phyloP scores from a whole-genome alignment of 2,888 invertebrate genomes.

The Gastrophysa polygoni region DNA sequence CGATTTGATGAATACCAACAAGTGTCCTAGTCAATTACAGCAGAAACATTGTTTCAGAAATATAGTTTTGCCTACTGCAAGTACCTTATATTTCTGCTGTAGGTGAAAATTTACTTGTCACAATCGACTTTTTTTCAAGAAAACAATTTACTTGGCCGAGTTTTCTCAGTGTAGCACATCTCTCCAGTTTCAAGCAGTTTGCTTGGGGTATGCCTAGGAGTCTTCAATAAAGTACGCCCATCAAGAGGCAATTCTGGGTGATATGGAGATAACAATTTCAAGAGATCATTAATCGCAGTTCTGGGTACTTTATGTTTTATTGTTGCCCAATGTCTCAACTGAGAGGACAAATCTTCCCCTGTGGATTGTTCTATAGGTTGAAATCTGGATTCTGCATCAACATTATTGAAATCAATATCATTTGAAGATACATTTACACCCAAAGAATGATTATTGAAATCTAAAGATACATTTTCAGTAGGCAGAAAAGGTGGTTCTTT shows the following conservation, averaged over 20 bases:
- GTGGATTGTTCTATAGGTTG: not conserved
- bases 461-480: not conserved
- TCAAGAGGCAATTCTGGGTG: conserved; percentile 1
- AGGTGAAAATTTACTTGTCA: no score
- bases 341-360: not conserved
- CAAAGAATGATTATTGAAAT: not conserved
- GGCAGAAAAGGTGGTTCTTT: not conserved
- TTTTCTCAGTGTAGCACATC: no score
- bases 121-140: no score
- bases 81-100: no score
- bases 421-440: not conserved
- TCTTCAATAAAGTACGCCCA: not conserved
- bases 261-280: conserved; percentile 3
- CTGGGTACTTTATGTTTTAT: not conserved
- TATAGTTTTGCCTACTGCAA: no score
- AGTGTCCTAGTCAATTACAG: no score
- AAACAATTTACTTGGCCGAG: no score
- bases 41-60: no score
- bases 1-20: no score
- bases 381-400: not conserved
- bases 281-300: not conserved
- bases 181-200: conserved; percentile 2
- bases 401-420: not conserved
- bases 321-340: conserved; percentile 6
- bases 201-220: not conserved